Percentiles rank a stretch among this genome's conserved stretches.
Evolutionary conservation across 2,113 vertebrate genomes (phyloP).

Genomic region (Cinclus cinclus): DNA sequence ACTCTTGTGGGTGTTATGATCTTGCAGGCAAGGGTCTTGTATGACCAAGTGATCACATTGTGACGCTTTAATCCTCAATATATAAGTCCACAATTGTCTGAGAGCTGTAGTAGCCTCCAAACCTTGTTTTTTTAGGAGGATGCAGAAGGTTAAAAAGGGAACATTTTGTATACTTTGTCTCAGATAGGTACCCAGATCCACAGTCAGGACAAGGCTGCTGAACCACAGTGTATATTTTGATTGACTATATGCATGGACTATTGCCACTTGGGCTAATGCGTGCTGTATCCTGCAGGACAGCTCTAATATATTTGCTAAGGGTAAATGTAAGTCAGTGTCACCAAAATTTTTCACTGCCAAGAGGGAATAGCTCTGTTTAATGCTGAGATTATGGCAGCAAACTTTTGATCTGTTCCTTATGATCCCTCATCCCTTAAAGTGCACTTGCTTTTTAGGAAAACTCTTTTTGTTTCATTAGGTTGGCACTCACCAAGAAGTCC

Average conservation of each 20-base stretch:
- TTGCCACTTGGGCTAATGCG: neutral
- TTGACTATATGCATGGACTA: neutral
- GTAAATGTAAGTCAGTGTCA: neutral
- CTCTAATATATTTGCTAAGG: neutral
- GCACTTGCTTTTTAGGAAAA: neutral
- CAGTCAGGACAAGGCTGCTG: neutral
- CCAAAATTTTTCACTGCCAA: neutral
- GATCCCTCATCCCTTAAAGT: neutral
- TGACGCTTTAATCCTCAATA: neutral
- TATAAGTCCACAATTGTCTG: neutral
- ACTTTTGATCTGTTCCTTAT: neutral
- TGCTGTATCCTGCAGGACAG: neutral
- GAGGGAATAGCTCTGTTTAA: neutral
- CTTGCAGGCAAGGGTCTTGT: neutral
- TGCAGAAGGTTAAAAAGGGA: neutral
- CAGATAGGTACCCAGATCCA: neutral
- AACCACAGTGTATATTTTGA: neutral
- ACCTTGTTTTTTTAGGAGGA: neutral
- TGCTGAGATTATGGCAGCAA: neutral
- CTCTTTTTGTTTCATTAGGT: neutral
- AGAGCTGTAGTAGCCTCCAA: neutral
- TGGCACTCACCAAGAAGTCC: neutral
- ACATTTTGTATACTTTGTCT: neutral
- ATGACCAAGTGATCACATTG: neutral
- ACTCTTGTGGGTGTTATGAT: neutral